Percentiles rank a stretch among this genome's conserved stretches.
Conservation (phyloP, 1,140 invertebrate genomes). For the Zaprionus ornatus region DNA sequence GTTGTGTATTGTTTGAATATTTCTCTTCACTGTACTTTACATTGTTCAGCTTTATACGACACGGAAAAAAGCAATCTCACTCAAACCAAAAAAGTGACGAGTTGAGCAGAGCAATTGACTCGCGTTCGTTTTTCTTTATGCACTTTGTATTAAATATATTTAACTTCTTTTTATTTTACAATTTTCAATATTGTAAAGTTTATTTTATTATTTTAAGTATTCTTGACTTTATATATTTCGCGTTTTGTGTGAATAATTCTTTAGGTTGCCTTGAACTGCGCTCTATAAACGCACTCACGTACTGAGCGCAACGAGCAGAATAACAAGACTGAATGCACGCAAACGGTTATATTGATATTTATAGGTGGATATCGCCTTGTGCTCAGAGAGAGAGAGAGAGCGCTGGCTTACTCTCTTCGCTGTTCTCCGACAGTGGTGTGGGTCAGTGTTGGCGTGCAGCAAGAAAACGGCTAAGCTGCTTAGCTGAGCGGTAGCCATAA, state of each 20-base stretch:
- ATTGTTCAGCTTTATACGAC: conserved; percentile 16
- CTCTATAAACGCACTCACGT: conserved; percentile 13
- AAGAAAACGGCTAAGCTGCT: neutral
- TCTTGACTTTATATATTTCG: conserved; percentile 3
- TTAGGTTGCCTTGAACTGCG: conserved; percentile 17
- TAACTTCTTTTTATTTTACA: conserved; percentile 19
- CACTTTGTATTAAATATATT: neutral
- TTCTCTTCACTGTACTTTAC: conserved; percentile 25
- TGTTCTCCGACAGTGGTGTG: conserved; percentile 4
- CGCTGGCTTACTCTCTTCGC: neutral
- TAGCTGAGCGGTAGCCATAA: neutral
- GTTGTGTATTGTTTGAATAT: conserved; percentile 11
- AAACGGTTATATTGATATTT: conserved; percentile 48
- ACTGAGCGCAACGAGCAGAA: conserved; percentile 29
- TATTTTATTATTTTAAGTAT: conserved; percentile 13
- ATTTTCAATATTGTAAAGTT: conserved; percentile 30
- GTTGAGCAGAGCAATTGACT: conserved; percentile 13
- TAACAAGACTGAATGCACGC: conserved; percentile 30
- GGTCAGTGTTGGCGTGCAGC: neutral
- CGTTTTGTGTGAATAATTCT: conserved; percentile 20
- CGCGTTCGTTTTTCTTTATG: conserved; percentile 6
- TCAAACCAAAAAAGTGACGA: conserved; percentile 40
- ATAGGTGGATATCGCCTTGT: conserved; percentile 9
- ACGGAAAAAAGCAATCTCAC: conserved; percentile 34
- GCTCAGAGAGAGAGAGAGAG: conserved; percentile 15